Evolutionary conservation across 2,113 vertebrate species (phyloP).

Genomic region (Macrotis lagotis): DNA sequence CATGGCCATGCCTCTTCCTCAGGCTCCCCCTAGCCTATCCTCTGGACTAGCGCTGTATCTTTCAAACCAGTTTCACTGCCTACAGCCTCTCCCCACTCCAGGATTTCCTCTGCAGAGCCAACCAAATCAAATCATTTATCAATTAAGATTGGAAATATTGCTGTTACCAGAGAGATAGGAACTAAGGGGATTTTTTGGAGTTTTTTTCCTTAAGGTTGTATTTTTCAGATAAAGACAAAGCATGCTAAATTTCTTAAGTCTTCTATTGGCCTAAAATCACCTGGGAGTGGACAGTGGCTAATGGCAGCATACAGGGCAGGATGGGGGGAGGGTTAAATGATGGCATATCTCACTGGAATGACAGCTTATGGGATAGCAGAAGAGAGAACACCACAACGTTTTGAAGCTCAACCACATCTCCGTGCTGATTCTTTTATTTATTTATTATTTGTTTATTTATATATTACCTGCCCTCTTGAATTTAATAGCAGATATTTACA

Average conservation of each 20-base stretch:
- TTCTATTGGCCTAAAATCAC: background rate
- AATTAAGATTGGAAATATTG: background rate
- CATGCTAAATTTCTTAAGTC: background rate
- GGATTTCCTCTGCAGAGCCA: background rate
- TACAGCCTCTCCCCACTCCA: background rate
- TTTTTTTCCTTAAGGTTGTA: no score
- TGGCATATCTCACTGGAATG: background rate
- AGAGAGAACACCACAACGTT: background rate
- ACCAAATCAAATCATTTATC: background rate
- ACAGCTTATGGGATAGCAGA: background rate
- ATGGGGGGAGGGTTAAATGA: background rate
- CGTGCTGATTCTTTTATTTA: background rate
- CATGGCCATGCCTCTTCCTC: background rate
- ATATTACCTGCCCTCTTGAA: background rate
- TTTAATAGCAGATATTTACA: background rate
- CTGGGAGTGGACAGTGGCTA: background rate
- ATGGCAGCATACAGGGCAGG: background rate
- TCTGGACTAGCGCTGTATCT: background rate
- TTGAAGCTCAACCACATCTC: background rate
- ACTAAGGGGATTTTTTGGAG: no score
- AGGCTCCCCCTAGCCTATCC: background rate
- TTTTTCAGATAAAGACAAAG: background rate
- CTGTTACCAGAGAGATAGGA: background rate
- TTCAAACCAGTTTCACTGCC: background rate
- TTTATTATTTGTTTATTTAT: background rate